phyloP scores from a whole-genome alignment of 2,797 vertebrate species.

The Coranthus polyacanthus region DNA sequence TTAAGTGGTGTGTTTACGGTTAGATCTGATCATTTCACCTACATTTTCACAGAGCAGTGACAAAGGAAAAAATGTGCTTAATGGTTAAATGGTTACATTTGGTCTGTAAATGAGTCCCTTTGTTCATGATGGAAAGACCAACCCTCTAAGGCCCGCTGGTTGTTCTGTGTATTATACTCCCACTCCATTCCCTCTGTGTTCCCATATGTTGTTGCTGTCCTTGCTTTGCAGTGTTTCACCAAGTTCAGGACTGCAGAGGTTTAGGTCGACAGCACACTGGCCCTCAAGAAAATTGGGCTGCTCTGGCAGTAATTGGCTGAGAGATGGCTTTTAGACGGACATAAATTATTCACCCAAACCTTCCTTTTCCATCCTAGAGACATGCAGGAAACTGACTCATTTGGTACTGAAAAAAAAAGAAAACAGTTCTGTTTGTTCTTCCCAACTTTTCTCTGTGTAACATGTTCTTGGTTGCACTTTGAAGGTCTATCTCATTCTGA shows the following conservation, averaged over 20 bases:
- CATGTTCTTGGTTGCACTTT: conserved; percentile 7
- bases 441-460: not conserved
- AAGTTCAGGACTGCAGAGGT: conserved; percentile 10
- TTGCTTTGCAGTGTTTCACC: not conserved
- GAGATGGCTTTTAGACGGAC: conserved; percentile 45
- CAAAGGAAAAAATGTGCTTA: too few species aligned
- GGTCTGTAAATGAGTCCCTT: not conserved
- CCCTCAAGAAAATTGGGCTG: conserved; percentile 22
- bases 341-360: conserved; percentile 55
- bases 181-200: not conserved
- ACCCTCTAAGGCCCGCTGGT: not conserved
- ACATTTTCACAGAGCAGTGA: too few species aligned
- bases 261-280: conserved; percentile 7
- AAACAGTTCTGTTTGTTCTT: conserved; percentile 32
- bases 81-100: too few species aligned
- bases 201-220: not conserved
- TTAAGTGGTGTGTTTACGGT: too few species aligned
- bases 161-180: not conserved
- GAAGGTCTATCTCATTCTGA: not conserved
- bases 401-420: conserved; percentile 25
- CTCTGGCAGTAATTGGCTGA: conserved; percentile 42
- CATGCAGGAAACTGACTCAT: conserved; percentile 26
- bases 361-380: conserved; percentile 25
- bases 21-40: too few species aligned
- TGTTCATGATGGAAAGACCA: not conserved